A percentile compares a stretch with the other conserved stretches of the same genome.
Conservation (phyloP, 2,113 vertebrate genomes). For the Platysteira castanea region DNA sequence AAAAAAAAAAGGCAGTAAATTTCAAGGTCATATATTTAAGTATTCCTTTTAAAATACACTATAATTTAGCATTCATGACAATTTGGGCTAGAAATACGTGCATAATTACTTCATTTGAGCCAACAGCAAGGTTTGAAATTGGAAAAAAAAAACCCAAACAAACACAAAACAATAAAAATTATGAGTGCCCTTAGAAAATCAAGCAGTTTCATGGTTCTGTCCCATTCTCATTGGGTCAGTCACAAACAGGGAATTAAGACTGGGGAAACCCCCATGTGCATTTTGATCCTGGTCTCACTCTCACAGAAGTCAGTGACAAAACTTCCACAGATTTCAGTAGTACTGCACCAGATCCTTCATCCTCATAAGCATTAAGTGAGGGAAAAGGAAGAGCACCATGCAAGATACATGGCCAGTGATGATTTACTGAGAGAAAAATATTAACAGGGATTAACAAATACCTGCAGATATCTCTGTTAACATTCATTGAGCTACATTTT, state of each 20-base stretch:
- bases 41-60: background rate
- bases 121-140: background rate
- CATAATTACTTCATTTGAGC: background rate
- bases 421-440: background rate
- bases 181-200: background rate
- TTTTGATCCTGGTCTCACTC: background rate
- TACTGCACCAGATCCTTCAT: background rate
- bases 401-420: background rate
- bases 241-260: background rate
- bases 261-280: background rate
- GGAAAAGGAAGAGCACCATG: background rate
- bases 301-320: background rate
- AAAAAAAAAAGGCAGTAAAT: background rate
- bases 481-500: background rate
- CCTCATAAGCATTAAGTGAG: background rate
- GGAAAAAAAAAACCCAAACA: rapidly evolving
- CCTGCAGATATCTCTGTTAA: background rate
- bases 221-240: background rate
- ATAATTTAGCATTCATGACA: background rate
- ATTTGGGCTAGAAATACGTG: background rate
- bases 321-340: background rate
- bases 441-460: background rate
- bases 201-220: background rate
- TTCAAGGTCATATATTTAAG: background rate
- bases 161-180: background rate